A percentile compares a stretch with the other conserved stretches of the same genome.
phyloP scores from a whole-genome alignment of 2,113 vertebrate species.

The Thalassarche chlororhynchos region DNA sequence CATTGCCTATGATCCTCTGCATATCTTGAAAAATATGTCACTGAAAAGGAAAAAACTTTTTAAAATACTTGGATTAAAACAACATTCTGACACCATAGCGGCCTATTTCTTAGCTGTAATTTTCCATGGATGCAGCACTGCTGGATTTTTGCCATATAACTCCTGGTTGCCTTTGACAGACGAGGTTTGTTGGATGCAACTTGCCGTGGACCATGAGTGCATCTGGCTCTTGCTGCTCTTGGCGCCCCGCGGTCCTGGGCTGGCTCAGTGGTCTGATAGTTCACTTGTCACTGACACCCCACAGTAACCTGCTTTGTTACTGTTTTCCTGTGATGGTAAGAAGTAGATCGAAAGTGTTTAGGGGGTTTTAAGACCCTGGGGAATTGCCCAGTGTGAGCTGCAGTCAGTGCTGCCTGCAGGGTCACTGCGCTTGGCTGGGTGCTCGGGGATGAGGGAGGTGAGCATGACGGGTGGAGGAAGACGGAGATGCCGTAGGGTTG shows the following conservation, averaged over 20 bases:
- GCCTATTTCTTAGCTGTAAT: constrained; percentile 10
- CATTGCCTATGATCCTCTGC: background rate
- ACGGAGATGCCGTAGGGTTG: background rate
- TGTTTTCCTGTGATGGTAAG: background rate
- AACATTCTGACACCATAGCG: background rate
- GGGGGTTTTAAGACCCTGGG: background rate
- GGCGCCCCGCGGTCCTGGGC: rapidly evolving
- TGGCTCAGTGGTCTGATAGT: background rate
- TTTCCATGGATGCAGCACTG: background rate
- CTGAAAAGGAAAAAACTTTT: background rate
- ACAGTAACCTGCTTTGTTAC: background rate
- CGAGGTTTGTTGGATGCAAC: background rate
- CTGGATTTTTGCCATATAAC: background rate
- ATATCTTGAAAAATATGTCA: constrained; percentile 9
- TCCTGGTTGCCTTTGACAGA: background rate
- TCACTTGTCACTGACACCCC: background rate
- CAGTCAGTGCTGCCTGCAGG: background rate
- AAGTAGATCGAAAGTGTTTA: background rate
- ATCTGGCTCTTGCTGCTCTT: background rate
- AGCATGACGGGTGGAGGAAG: background rate
- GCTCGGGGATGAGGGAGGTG: background rate
- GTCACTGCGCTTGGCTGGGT: background rate
- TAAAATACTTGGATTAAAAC: background rate
- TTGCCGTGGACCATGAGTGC: background rate
- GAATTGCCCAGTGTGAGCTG: background rate